Evolutionary conservation across 2,797 vertebrate genomes (phyloP).

Genomic region (Onychomys torridus): DNA sequence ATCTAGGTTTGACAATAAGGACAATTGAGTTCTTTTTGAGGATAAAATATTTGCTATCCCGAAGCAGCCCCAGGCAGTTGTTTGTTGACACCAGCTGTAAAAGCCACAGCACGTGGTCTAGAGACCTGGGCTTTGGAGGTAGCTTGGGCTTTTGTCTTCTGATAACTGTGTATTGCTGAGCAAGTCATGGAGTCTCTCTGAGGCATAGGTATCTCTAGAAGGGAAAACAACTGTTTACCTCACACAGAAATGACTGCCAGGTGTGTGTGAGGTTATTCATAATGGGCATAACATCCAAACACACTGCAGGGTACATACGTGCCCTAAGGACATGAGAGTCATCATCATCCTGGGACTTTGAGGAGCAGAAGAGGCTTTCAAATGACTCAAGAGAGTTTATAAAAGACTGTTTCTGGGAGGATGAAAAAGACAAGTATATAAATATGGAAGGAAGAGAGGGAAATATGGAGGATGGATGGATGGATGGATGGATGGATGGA

Average conservation of each 20-base stretch:
- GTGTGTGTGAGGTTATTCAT: background rate
- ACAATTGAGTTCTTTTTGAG: background rate
- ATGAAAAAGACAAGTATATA: background rate
- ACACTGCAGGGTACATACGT: background rate
- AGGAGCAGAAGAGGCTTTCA: background rate
- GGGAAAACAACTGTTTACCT: background rate
- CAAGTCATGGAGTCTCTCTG: background rate
- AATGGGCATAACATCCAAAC: background rate
- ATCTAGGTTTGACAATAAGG: background rate
- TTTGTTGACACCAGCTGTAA: background rate
- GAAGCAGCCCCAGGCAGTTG: background rate
- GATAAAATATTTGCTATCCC: background rate
- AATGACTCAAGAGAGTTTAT: background rate
- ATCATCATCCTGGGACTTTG: background rate
- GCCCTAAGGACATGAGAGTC: background rate
- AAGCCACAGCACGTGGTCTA: fast-evolving
- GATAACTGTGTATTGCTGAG: background rate
- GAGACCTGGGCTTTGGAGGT: background rate
- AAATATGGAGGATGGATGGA: background rate
- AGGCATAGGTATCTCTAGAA: background rate
- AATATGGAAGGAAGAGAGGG: too few relatives aligned
- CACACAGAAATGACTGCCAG: background rate
- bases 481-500: background rate
- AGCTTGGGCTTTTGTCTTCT: background rate
- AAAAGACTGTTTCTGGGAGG: background rate